Evolutionary conservation across 1,140 invertebrate species (phyloP).

Genomic region (Diorhabda sublineata): DNA sequence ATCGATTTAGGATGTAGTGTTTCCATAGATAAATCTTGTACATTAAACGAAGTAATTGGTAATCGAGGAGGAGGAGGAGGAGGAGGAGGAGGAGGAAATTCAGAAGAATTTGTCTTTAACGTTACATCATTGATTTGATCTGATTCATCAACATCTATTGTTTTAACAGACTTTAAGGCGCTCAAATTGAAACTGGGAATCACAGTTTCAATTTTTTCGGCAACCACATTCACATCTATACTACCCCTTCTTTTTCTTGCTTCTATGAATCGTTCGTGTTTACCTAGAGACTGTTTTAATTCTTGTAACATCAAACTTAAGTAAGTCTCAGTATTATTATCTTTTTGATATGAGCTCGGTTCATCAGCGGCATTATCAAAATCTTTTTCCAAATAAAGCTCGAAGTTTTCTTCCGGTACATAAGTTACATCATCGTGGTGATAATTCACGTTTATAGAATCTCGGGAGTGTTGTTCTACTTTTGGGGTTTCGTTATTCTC

Average conservation of each 20-base stretch:
- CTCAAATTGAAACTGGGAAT: conserved; percentile 23
- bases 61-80: conserved; percentile 21
- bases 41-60: conserved; percentile 5
- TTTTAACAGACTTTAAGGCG: neutral
- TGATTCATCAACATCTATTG: neutral
- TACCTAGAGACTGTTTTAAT: conserved; percentile 25
- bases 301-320: conserved; percentile 29
- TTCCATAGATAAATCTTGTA: conserved; percentile 2
- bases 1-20: conserved; percentile 12
- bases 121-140: neutral
- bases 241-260: conserved; percentile 25
- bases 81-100: conserved; percentile 11
- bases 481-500: neutral
- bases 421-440: conserved; percentile 24
- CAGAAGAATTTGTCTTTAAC: neutral
- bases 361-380: neutral
- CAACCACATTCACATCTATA: conserved; percentile 17
- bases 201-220: neutral
- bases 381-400: conserved; percentile 24
- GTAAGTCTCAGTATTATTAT: conserved; percentile 21
- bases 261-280: conserved; percentile 30
- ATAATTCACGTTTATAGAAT: neutral
- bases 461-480: neutral
- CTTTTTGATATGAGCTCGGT: neutral
- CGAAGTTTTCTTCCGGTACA: conserved; percentile 27